These are phyloP conservation scores for Eupithecia tripunctaria DNA, from an alignment of 2,888 invertebrate genomes.

Conservation along the genomic window DNA sequence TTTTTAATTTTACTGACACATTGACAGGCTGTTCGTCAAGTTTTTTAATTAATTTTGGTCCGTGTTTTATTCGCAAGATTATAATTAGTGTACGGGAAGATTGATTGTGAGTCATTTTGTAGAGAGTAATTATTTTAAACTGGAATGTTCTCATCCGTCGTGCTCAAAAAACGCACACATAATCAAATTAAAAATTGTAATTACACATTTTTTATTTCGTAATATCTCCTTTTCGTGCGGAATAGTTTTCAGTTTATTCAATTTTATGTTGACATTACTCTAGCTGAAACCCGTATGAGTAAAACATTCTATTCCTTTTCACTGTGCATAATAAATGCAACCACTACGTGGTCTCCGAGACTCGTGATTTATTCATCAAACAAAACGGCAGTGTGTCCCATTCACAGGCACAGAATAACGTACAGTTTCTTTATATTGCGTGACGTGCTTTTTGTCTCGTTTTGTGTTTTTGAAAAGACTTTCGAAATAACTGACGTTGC, in stretches of 20 bases:
- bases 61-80: conserved; percentile 27
- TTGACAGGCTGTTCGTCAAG: conserved; percentile 37
- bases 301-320: conserved; percentile 22
- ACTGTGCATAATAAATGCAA: conserved; percentile 23
- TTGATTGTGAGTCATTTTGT: conserved; percentile 17
- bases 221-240: background rate
- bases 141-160: background rate
- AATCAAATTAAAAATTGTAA: background rate
- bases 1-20: conserved; percentile 55
- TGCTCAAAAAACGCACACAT: background rate
- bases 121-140: background rate
- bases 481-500: conserved; percentile 49
- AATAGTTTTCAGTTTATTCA: background rate
- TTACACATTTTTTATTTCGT: background rate
- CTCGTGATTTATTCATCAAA: conserved; percentile 30
- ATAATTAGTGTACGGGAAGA: conserved; percentile 23
- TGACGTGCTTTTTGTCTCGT: conserved; percentile 17
- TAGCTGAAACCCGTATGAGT: conserved; percentile 11
- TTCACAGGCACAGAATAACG: conserved; percentile 18
- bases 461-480: conserved; percentile 32
- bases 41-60: conserved; percentile 33
- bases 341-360: conserved; percentile 19
- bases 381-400: conserved; percentile 28
- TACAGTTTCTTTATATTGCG: conserved; percentile 11
- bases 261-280: conserved; percentile 6